Evolutionary conservation across 2,888 invertebrate species (phyloP), one percentile per base, ranked within the genome.

Genomic region (Amaurobius ferox): DNA sequence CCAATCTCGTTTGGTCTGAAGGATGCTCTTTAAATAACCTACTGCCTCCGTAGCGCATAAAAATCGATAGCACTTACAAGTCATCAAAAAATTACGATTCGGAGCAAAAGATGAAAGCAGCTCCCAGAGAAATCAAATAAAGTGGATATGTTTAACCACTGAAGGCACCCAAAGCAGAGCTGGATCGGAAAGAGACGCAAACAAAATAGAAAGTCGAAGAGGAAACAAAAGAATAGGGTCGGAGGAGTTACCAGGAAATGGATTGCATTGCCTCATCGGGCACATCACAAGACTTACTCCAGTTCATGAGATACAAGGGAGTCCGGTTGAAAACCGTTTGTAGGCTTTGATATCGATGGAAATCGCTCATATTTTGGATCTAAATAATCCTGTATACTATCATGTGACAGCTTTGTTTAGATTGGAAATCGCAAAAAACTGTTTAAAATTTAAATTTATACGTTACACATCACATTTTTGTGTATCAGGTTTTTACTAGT

Each of bases 11-110:
- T 44, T 23, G 23, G 55, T 23, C 23, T 3, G 23, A 16, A 55
- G 55, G 55, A n/a, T 23, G 2, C 23, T 19, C 55, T 55, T 55
- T n/a, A 55, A 55, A 23, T 55, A 55, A 55, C 55, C 55, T 23
- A 23, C 19, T 23, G 19, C n/a, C n/a, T 19, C 26, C 1, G 26
- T 6, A 66, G 19, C 32, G 32, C 32, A 72, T 40, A 64, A 71
- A 62, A 72, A 79, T 72, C 48, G 35, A 70, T 40, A 79, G 62
- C 72, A 72, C 72, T 64, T 72, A 72, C 66, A 66, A 11, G 48
- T 79, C 39, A 66, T 79, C 72, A 72, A 72, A 79, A 79, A 79
- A 72, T 72, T 79, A 79, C 64, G 72, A 79, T 72, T 61, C 32
- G 48, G 64, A 32, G 62, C 61, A 62, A 73, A 62, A 73, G 35